Percentiles rank a stretch among this genome's conserved stretches.
Evolutionary conservation across 2,888 invertebrate species (phyloP).

Genomic region (Octodonta nipae): DNA sequence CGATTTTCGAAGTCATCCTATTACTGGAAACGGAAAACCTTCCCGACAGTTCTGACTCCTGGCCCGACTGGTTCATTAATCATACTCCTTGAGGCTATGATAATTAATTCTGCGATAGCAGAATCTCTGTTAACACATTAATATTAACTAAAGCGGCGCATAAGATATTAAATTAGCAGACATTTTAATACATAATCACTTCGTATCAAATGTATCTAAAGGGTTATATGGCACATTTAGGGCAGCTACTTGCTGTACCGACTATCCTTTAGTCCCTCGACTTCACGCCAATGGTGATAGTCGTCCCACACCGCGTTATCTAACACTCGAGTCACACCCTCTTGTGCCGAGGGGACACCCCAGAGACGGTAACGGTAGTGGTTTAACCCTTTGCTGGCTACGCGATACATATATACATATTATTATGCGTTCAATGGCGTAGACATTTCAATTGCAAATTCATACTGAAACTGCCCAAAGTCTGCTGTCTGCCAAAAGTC

Average conservation of each 20-base stretch:
- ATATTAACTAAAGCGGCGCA: conserved; percentile 1
- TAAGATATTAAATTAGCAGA: conserved; percentile 24
- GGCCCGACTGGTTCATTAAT: too few relatives aligned
- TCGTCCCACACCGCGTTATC: conserved; percentile 33
- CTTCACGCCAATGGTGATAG: conserved; percentile 33
- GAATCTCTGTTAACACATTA: conserved; percentile 2
- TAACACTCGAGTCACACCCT: conserved; percentile 21
- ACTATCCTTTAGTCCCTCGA: conserved; percentile 13
- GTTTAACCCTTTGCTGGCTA: too few relatives aligned
- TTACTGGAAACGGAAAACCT: too few relatives aligned
- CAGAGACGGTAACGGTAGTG: too few relatives aligned
- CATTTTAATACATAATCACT: conserved; percentile 34
- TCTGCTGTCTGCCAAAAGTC: too few relatives aligned
- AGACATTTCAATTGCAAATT: too few relatives aligned
- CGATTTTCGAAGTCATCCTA: conserved; percentile 1
- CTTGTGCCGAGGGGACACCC: conserved; percentile 7
- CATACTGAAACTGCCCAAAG: too few relatives aligned
- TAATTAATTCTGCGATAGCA: neutral
- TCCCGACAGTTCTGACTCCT: too few relatives aligned
- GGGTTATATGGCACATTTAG: conserved; percentile 2
- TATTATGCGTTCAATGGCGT: too few relatives aligned
- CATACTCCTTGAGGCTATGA: neutral
- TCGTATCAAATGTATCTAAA: conserved; percentile 29
- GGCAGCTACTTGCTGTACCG: too few relatives aligned
- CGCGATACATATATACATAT: too few relatives aligned